phyloP scores from a whole-genome alignment of 2,797 vertebrate species.

The Danio albolineatus region DNA sequence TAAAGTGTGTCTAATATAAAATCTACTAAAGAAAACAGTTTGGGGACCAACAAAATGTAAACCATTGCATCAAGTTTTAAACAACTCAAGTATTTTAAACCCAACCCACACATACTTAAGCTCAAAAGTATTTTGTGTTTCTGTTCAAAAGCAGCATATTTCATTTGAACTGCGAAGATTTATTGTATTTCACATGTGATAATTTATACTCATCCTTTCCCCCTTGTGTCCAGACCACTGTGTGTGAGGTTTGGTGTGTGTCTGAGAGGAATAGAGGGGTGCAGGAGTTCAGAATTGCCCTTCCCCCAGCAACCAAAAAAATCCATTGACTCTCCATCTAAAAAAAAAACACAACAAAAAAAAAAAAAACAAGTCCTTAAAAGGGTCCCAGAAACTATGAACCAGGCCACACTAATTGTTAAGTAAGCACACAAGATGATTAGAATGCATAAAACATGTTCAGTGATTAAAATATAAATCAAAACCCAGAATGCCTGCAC shows the following conservation, averaged over 20 bases:
- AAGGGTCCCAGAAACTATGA: background rate
- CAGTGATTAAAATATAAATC: background rate
- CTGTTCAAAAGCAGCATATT: constrained; percentile 13
- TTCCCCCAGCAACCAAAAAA: constrained; percentile 54
- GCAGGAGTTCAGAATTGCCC: constrained; percentile 59
- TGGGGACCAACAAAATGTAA: background rate
- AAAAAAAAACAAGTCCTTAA: constrained; percentile 44
- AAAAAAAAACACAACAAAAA: constrained; percentile 11
- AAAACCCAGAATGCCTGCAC: constrained; percentile 1
- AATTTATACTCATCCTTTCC: constrained; percentile 51
- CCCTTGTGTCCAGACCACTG: constrained; percentile 55
- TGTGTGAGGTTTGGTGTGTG: constrained; percentile 61
- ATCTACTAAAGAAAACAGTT: background rate
- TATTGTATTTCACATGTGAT: constrained; percentile 39
- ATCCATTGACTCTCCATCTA: constrained; percentile 55
- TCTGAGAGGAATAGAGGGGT: constrained; percentile 56
- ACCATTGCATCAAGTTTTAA: too few relatives aligned
- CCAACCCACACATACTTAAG: background rate
- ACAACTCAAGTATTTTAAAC: background rate
- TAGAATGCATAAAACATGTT: background rate
- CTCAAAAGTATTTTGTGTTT: background rate
- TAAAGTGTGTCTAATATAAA: constrained; percentile 18
- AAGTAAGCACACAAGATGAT: background rate
- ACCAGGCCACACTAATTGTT: background rate
- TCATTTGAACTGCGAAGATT: background rate